Evolutionary conservation across 2,888 invertebrate species (phyloP).

Genomic region (Lycophotia porphyrea): DNA sequence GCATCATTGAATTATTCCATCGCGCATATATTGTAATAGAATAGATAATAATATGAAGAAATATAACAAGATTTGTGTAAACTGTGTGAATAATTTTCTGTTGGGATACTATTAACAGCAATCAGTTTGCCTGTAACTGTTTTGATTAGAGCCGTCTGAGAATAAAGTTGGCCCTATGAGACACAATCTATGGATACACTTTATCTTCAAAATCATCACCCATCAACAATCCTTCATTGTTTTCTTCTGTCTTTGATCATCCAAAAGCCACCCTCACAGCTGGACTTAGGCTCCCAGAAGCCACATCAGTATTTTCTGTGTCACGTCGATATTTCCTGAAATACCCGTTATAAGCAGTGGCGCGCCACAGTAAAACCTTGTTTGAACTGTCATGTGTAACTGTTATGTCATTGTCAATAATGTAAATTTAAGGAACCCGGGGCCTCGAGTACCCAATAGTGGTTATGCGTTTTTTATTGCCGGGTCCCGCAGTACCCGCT

Average conservation of each 20-base stretch:
- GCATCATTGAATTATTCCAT: slow-evolving; percentile 59
- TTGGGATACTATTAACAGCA: background rate
- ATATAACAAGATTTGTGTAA: slow-evolving; percentile 23
- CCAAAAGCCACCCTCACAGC: background rate
- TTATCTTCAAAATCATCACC: background rate
- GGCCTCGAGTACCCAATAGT: no score
- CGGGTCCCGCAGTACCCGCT: no score
- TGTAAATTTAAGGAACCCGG: no score
- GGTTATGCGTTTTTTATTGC: no score
- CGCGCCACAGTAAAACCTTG: no score
- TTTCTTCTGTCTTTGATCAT: background rate
- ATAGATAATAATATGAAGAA: slow-evolving; percentile 31
- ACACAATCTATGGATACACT: background rate
- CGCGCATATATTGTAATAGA: slow-evolving; percentile 50
- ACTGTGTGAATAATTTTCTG: background rate
- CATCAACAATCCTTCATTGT: background rate
- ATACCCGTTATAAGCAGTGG: no score
- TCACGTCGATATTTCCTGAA: background rate
- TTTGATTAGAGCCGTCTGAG: background rate
- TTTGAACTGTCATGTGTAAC: no score
- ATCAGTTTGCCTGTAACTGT: background rate
- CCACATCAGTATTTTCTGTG: no score
- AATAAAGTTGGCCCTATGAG: background rate
- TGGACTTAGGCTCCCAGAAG: background rate
- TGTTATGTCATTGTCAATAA: no score